A percentile compares a stretch with the other conserved stretches of the same genome.
phyloP scores from a whole-genome alignment of 2,113 vertebrate species.

The Recurvirostra avosetta region DNA sequence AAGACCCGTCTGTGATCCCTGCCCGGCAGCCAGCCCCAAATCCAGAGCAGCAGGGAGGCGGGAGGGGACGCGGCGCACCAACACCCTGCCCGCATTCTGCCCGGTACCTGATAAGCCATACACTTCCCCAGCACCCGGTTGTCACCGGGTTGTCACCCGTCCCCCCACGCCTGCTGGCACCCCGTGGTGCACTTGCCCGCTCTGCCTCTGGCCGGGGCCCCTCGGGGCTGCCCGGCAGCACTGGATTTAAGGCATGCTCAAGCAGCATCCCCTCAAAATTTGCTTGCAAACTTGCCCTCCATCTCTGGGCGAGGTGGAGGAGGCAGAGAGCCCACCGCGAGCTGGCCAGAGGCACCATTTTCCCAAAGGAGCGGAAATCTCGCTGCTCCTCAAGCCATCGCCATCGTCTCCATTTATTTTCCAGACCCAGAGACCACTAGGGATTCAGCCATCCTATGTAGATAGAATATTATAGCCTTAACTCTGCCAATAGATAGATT shows the following conservation, averaged over 20 bases:
- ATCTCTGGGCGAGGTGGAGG: neutral
- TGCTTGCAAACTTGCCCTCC: neutral
- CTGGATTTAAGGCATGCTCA: neutral
- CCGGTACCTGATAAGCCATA: conserved; percentile 56
- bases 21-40: neutral
- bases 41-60: neutral
- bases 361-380: neutral
- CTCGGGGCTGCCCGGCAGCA: fast-evolving
- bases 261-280: neutral
- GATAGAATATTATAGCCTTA: conserved; percentile 75
- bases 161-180: fast-evolving
- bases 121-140: neutral
- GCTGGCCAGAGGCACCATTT: neutral
- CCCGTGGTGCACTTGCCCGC: fast-evolving
- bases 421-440: conserved; percentile 44
- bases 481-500: conserved; percentile 66
- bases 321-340: neutral
- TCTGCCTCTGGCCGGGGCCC: neutral
- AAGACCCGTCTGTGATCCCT: neutral
- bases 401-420: neutral
- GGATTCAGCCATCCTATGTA: conserved; percentile 72
- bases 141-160: fast-evolving
- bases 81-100: neutral
- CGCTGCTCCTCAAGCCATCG: neutral
- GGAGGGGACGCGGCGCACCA: neutral